These are phyloP conservation scores for Macrophya annulata DNA, from an alignment of 2,888 invertebrate species.

Conservation along the genomic window DNA sequence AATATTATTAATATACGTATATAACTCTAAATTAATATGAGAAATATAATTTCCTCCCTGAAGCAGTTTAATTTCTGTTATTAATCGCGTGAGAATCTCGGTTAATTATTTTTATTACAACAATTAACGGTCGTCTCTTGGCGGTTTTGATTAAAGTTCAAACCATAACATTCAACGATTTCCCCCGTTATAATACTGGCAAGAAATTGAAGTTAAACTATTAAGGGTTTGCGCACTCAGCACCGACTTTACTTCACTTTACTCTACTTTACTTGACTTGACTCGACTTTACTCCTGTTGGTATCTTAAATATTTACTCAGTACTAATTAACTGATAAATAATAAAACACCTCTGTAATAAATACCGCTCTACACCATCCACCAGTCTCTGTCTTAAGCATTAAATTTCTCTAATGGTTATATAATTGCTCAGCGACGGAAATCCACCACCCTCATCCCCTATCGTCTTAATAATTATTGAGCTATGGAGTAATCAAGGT, in stretches of 20 bases:
- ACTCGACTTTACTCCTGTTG: background rate
- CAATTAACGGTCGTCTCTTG: background rate
- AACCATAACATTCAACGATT: background rate
- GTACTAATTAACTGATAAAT: constrained; percentile 35
- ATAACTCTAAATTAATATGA: background rate
- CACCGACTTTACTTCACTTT: background rate
- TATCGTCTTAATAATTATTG: background rate
- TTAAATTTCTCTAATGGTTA: constrained; percentile 29
- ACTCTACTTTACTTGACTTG: background rate
- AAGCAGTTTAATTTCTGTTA: background rate
- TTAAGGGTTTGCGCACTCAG: background rate
- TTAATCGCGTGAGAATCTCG: background rate
- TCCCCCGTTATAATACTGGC: background rate
- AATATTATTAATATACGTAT: background rate
- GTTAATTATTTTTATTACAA: constrained; percentile 31
- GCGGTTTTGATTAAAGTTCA: constrained; percentile 14
- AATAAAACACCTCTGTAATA: constrained; percentile 26
- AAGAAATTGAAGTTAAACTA: constrained; percentile 25
- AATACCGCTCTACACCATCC: constrained; percentile 12
- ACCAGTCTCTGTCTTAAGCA: background rate
- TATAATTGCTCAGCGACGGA: background rate
- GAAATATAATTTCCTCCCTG: background rate
- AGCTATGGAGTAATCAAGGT: background rate
- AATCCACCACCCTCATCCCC: background rate
- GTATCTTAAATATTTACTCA: background rate